Base-by-base conservation (phyloP, 2,888 invertebrate species). In the Ennomos quercinarius region DNA sequence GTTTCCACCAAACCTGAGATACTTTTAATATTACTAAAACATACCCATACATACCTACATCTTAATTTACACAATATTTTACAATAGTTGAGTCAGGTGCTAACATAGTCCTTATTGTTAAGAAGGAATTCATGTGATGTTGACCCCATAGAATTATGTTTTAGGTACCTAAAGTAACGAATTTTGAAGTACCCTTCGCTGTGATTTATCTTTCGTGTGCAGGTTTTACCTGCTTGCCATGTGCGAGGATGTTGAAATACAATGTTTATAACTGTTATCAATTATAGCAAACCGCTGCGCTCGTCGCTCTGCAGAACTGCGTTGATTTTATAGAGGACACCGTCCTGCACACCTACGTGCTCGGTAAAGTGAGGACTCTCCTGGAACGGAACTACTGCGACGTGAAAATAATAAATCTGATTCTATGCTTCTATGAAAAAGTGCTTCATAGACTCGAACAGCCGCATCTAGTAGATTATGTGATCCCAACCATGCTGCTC, bases 391-490 rank as follows among this genome's bases (percentile, higher is more conserved):
- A 97, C 83, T 94, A 95, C 64, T 93, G 94, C 51, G 98, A 98
- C 81, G 93, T 96, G 37, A 96, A 97, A 83, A 95, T 98, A 54
- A 95, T 97, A 41, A 95, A 96, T 72, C 95, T 96, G 74, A 95
- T 96, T 10, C 91, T 98, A 4, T 95, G 95, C 12, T 96, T 97
- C 80, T 95, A 95, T 53, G 97, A 98, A 84, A 95, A 95, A 74
- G 96, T 97, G 12, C 91, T 99, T 67, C 95, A 96, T 72, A 95
- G 97, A 70, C 93, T 99, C 69, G 98, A 99, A 73, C 95, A 96
- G 77, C 95, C 95, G 59, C 97, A 98, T 85, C 96, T 99, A 59
- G 95, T 98, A 73, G 98, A 98, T 75, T 97, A 98, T 76, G 97
- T 99, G 45, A 94, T 99, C 68, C 98, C 98, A 0, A 94, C 99